A percentile compares a stretch with the other conserved stretches of the same genome.
Evolutionary conservation across 1,140 invertebrate genomes (phyloP).

Genomic region (Nasonia longicornis): DNA sequence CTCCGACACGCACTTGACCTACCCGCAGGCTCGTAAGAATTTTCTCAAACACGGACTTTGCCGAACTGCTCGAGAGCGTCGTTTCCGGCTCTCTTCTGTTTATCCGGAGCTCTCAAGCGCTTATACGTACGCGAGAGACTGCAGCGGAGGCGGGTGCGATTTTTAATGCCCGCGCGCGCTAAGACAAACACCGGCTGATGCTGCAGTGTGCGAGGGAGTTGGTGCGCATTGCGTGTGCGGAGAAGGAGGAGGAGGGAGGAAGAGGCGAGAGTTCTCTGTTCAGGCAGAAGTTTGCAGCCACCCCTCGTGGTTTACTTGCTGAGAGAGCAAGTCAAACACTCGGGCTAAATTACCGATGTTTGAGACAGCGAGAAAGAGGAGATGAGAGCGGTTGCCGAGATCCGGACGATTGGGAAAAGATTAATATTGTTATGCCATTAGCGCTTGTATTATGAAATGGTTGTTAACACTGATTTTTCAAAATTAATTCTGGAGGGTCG

Average conservation of each 20-base stretch:
- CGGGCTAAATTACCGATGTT: not conserved
- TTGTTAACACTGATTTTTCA: no score
- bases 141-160: no score
- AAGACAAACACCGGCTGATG: slow-evolving; percentile 12
- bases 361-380: not conserved
- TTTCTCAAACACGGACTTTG: no score
- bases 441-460: not conserved
- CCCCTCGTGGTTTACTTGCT: not conserved
- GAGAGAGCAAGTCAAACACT: slow-evolving; percentile 1
- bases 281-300: not conserved
- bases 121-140: no score
- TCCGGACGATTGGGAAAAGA: not conserved
- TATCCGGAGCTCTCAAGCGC: no score
- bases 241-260: not conserved
- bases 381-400: not conserved
- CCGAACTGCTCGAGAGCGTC: no score
- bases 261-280: not conserved
- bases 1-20: not conserved
- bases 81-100: no score
- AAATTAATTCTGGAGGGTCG: no score
- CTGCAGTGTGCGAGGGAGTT: no score
- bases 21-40: no score
- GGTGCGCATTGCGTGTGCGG: not conserved
- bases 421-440: not conserved
- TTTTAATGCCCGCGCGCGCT: no score